phyloP scores from a whole-genome alignment of 2,797 vertebrate genomes.

The Ambastaia sidthimunki region DNA sequence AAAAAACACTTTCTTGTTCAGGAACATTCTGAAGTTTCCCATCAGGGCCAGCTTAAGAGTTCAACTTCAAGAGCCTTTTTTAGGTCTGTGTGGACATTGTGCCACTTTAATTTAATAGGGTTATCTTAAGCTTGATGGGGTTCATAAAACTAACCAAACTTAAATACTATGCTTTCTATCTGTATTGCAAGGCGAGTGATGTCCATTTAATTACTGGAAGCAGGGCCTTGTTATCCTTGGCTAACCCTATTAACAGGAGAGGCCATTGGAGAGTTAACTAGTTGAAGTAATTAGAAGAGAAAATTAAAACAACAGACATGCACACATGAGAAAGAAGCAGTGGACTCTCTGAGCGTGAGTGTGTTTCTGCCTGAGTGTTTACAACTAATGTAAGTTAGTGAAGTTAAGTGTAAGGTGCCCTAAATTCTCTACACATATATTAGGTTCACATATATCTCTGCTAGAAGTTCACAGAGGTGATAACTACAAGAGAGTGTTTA shows the following conservation, averaged over 20 bases:
- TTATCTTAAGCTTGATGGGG: slow-evolving; percentile 43
- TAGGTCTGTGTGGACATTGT: slow-evolving; percentile 1
- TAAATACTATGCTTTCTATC: slow-evolving; percentile 14
- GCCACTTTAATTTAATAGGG: slow-evolving; percentile 40
- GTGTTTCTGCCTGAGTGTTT: background rate
- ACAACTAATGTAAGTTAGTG: background rate
- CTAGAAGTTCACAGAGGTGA: background rate
- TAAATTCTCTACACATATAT: background rate
- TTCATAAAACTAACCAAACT: slow-evolving; percentile 31
- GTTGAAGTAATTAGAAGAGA: slow-evolving; percentile 51
- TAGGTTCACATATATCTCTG: background rate
- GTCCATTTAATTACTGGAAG: slow-evolving; percentile 54
- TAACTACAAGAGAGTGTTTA: background rate
- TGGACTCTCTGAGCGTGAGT: background rate
- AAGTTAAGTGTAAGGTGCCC: background rate
- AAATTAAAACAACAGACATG: slow-evolving; percentile 38
- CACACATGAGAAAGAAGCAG: slow-evolving; percentile 16
- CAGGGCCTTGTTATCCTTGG: slow-evolving; percentile 27
- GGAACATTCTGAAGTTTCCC: slow-evolving; percentile 2
- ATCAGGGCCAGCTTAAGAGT: slow-evolving; percentile 15
- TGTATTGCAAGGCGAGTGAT: slow-evolving; percentile 37
- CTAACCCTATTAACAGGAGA: slow-evolving; percentile 51
- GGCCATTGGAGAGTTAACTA: slow-evolving; percentile 57
- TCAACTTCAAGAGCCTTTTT: slow-evolving; percentile 26
- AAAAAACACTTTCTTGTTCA: background rate